Evolutionary conservation across 1,140 invertebrate genomes (phyloP).

Genomic region (Temnothorax longispinosus): DNA sequence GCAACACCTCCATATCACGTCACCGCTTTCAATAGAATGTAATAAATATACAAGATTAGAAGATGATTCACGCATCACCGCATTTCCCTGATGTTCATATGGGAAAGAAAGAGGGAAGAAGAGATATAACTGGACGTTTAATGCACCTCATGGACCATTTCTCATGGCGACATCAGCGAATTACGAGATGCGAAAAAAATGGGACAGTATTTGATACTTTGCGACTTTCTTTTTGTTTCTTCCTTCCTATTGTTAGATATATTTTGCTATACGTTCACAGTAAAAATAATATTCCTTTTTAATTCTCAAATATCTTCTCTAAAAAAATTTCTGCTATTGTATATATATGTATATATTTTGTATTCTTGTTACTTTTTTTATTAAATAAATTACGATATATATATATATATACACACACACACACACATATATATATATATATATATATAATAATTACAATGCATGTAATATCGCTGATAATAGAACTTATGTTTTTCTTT

Average conservation of each 20-base stretch:
- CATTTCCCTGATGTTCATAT: constrained; percentile 32
- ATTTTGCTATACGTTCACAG: background rate
- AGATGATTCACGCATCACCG: background rate
- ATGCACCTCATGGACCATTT: constrained; percentile 15
- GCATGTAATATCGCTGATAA: background rate
- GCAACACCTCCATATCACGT: background rate
- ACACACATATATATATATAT: background rate
- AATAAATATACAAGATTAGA: constrained; percentile 37
- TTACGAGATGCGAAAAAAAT: background rate
- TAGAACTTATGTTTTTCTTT: background rate
- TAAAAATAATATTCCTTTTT: constrained; percentile 4
- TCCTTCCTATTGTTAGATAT: constrained; percentile 26
- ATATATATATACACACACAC: background rate
- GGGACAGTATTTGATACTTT: constrained; percentile 58
- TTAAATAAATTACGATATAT: background rate
- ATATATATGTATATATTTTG: background rate
- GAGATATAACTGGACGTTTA: constrained; percentile 18
- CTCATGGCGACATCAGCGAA: constrained; percentile 3
- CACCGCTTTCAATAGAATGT: constrained; percentile 39
- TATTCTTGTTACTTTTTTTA: constrained; percentile 3
- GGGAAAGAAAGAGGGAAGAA: constrained; percentile 19
- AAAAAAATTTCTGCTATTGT: background rate
- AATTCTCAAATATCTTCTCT: background rate
- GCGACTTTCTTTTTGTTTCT: constrained; percentile 31
- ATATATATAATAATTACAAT: background rate